Conservation (phyloP, 1,140 invertebrate genomes). For the Calliphora vicina region DNA sequence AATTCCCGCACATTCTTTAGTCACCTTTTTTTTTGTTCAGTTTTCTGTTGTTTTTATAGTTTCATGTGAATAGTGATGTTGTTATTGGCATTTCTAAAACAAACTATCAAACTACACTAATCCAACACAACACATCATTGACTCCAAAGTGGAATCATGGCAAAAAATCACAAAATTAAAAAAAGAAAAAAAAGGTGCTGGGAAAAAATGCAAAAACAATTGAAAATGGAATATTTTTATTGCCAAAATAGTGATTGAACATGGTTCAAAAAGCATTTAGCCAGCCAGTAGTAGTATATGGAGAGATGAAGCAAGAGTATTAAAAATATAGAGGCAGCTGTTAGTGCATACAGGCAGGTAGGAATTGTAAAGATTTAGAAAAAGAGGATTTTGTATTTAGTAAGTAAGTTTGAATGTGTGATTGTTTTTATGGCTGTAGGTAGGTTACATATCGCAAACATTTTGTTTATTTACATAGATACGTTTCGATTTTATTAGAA, state of each 20-base stretch:
- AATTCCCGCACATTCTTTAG: neutral
- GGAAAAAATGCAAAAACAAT: conserved; percentile 15
- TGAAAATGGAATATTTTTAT: neutral
- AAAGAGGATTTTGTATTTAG: conserved; percentile 13
- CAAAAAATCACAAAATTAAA: neutral
- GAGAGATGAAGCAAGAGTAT: neutral
- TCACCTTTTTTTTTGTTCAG: neutral
- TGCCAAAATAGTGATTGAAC: neutral
- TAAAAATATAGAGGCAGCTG: neutral
- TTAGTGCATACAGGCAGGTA: neutral
- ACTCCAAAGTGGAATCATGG: conserved; percentile 14
- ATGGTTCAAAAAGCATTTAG: conserved; percentile 15
- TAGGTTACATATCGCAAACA: too few relatives aligned
- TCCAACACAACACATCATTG: conserved; percentile 30
- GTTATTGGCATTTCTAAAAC: neutral
- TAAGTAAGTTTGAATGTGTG: neutral
- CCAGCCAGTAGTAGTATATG: neutral
- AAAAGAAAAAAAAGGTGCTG: neutral
- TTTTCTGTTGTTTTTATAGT: neutral
- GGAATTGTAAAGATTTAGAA: conserved; percentile 1
- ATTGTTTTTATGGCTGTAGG: neutral
- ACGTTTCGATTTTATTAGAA: too few relatives aligned
- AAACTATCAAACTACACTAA: conserved; percentile 18
- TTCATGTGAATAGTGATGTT: neutral
- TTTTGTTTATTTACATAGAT: too few relatives aligned